Evolutionary conservation across 2,797 vertebrate genomes (phyloP).

Genomic region (Knipowitschia caucasica): DNA sequence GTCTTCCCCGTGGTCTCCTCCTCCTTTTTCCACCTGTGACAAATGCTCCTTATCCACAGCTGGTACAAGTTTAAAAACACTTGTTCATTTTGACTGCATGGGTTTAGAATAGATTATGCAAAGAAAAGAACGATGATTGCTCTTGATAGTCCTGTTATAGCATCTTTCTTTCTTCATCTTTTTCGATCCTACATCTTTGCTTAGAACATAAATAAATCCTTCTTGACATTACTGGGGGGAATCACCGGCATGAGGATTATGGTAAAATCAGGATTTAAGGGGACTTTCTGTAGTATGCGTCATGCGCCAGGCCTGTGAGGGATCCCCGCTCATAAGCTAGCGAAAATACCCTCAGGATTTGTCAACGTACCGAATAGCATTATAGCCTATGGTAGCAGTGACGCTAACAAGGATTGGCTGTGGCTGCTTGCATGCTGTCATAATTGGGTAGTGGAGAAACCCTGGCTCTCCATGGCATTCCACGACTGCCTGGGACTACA

Average conservation of each 20-base stretch:
- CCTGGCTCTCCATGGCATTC: conserved; percentile 40
- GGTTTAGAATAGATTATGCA: no score
- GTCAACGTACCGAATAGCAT: conserved; percentile 13
- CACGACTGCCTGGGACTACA: conserved; percentile 36
- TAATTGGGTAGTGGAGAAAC: conserved; percentile 32
- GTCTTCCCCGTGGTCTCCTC: no score
- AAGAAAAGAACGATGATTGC: no score
- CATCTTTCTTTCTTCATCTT: no score
- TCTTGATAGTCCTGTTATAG: no score
- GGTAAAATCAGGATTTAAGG: conserved; percentile 38
- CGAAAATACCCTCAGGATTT: conserved; percentile 39
- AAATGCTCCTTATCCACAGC: no score
- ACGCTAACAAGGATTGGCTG: conserved; percentile 38
- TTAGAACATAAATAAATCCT: conserved; percentile 10
- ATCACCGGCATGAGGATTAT: conserved; percentile 49
- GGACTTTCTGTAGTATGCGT: conserved; percentile 60
- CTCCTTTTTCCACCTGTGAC: no score
- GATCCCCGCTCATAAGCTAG: conserved; percentile 50
- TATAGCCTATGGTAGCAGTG: conserved; percentile 27
- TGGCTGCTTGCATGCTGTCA: conserved; percentile 30
- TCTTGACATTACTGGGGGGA: conserved; percentile 30
- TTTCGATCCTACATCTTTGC: not conserved
- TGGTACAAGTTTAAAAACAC: no score
- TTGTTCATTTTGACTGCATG: no score
- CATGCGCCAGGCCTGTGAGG: conserved; percentile 61